Evolutionary conservation across 1,140 invertebrate species (phyloP).

Genomic region (Diprion similis): DNA sequence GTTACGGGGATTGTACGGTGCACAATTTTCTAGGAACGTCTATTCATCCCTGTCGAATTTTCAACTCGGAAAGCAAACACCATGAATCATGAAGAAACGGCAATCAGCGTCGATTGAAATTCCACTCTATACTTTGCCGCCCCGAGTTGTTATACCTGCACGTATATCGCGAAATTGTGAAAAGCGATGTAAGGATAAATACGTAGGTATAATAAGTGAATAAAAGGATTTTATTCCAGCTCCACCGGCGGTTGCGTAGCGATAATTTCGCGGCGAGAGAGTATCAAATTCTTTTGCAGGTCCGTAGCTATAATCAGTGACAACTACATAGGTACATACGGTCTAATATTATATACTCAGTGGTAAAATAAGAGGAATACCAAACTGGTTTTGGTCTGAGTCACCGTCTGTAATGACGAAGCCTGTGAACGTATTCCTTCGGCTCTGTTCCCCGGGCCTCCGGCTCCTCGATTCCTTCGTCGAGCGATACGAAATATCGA

Average conservation of each 20-base stretch:
- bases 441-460: constrained; percentile 34
- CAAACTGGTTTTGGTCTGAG: constrained; percentile 58
- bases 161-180: too few species aligned
- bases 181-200: neutral
- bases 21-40: constrained; percentile 44
- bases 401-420: constrained; percentile 55
- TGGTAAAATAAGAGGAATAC: constrained; percentile 30
- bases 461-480: constrained; percentile 8
- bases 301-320: constrained; percentile 5
- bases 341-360: constrained; percentile 8
- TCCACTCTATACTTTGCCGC: constrained; percentile 18
- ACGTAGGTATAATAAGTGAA: neutral
- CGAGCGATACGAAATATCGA: constrained; percentile 1
- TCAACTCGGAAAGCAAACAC: constrained; percentile 38
- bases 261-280: neutral
- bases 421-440: constrained; percentile 35
- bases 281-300: neutral
- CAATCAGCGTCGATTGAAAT: constrained; percentile 52
- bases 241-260: neutral
- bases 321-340: neutral
- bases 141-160: too few species aligned
- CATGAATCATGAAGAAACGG: constrained; percentile 33
- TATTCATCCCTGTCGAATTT: constrained; percentile 47
- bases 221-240: neutral
- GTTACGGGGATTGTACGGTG: constrained; percentile 22